Base-by-base conservation (phyloP, 2,113 vertebrate genomes). In the Sialia sialis region DNA sequence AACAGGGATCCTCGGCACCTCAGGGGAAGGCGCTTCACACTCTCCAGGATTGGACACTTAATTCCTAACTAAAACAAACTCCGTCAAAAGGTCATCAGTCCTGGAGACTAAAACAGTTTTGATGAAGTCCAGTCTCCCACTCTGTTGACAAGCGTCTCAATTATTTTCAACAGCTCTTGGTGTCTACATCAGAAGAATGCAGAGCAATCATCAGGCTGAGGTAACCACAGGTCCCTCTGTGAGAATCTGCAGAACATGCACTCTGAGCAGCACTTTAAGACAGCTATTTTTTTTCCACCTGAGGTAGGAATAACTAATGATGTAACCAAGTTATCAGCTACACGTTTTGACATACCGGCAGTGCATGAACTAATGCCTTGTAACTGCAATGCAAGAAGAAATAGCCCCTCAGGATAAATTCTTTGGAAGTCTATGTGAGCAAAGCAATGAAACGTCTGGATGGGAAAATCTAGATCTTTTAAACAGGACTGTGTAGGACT, bases 81-180 rank as follows among this genome's bases (percentile, higher is more conserved):
- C 97, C 98, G 98, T 98, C 88, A 93, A 96, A 98, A 98, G 98
- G 98, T 98, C 98, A 98, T 98, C 98, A 98, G 99, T 98, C 98
- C 98, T 88, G 62, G 92, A 97, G 98, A 98, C 98, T 98, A 98
- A 98, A 98, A 98, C 98, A 98, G 98, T 98, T 98, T 97, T 98
- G 99, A 99, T 98, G 98, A 98, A 98, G 98, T 97, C 98, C 97
- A 97, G 97, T 97, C 98, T 98, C 96, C 93, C 95, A 95, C 96
- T 97, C 98, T 98, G 98, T 98, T 99, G 99, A 99, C 99, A 99
- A 99, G 98, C 84, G 88, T 98, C 98, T 99, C 98, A 98, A 97
- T 99, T 99, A 98, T 99, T 99, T 99, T 99, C 99, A 99, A 98
- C 99, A 99, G 98, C 98, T 98, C 98, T 97, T 98, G 98, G 98